These are phyloP conservation scores for Muraenolepis orangiensis DNA, from an alignment of 2,797 vertebrate species.

Conservation along the genomic window DNA sequence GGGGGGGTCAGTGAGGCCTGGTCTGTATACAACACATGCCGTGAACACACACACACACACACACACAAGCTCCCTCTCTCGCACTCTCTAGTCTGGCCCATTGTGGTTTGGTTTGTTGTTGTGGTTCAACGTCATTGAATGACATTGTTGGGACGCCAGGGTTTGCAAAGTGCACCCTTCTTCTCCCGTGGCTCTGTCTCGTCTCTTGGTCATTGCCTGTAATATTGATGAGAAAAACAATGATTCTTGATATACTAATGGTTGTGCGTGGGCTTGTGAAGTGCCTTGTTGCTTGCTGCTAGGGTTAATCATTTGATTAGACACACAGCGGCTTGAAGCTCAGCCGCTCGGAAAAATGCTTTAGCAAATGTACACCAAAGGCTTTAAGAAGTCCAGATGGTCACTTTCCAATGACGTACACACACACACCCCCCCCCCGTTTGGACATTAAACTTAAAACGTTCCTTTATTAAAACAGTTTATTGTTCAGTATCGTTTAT, in stretches of 20 bases:
- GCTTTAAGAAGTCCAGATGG: slow-evolving; percentile 43
- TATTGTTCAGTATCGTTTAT: neutral
- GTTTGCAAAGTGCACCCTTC: neutral
- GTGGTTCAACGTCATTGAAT: neutral
- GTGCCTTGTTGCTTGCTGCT: slow-evolving; percentile 32
- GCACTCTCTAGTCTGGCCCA: slow-evolving; percentile 19
- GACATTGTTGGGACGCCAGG: neutral
- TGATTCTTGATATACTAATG: neutral
- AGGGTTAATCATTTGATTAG: slow-evolving; percentile 47
- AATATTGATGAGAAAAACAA: neutral
- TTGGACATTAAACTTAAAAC: neutral
- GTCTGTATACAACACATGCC: neutral
- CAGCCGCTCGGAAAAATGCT: slow-evolving; percentile 20
- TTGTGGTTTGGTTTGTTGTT: slow-evolving; percentile 20
- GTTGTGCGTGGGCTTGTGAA: slow-evolving; percentile 9
- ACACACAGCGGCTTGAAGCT: slow-evolving; percentile 14
- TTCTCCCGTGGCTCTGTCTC: neutral
- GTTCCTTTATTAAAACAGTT: neutral
- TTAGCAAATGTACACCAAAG: slow-evolving; percentile 25
- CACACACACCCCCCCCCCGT: slow-evolving; percentile 23
- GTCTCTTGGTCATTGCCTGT: neutral
- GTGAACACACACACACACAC: slow-evolving; percentile 31
- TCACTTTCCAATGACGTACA: slow-evolving; percentile 15
- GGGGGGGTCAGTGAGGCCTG: neutral
- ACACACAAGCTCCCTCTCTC: slow-evolving; percentile 43